Evolutionary conservation across 2,888 invertebrate species (phyloP), one percentile per base, ranked within the genome.

Genomic region (Bembecia ichneumoniformis): DNA sequence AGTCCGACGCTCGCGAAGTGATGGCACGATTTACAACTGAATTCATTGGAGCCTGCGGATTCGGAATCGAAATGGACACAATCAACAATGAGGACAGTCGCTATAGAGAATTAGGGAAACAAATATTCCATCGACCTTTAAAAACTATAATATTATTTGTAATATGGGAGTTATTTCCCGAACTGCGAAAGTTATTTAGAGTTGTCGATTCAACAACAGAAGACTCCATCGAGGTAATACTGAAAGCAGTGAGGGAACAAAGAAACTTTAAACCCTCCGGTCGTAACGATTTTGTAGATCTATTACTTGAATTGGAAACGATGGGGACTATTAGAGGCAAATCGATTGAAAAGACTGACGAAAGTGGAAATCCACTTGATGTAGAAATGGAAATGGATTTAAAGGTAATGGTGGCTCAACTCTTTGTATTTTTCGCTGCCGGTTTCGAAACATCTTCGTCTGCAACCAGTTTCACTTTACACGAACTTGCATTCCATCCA

Each of bases 11-110:
- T 1, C 57, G 61, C 0, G 75, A 71, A 0, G 57, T 77, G 5
- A 76, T 77, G 73, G 73, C 77, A 1, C 67, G 74, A 13, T 78
- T 72, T 54, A 74, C 74, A 3, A 78, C 68, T 0, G 78, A 78
- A 49, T 74, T 78, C 49, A 77, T 77, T 16, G 78, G 71, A 2
- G 71, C 72, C 11, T 77, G 76, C 44, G 79, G 77, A 4, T 77
- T 78, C 46, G 78, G 78, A 0, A 68, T 77, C 43, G 63, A 74
- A 43, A 64, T 68, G 49, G 66, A 77, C 54, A 59, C 68, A 4
- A 68, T 77, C 35, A 71, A 68, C 49, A 58, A 74, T n/a, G 73
- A 74, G 47, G 55, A 69, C 34, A 75, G 72, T 1, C 50, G 61
- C 9, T 71, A 72, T 47, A 61, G 75, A 52, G 71, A 53, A 40